Percentiles rank a stretch among this genome's conserved stretches.
Conservation (phyloP, 37 sponge, comb jelly and placozoan genomes). For the Halisarca cf. caerulea region DNA sequence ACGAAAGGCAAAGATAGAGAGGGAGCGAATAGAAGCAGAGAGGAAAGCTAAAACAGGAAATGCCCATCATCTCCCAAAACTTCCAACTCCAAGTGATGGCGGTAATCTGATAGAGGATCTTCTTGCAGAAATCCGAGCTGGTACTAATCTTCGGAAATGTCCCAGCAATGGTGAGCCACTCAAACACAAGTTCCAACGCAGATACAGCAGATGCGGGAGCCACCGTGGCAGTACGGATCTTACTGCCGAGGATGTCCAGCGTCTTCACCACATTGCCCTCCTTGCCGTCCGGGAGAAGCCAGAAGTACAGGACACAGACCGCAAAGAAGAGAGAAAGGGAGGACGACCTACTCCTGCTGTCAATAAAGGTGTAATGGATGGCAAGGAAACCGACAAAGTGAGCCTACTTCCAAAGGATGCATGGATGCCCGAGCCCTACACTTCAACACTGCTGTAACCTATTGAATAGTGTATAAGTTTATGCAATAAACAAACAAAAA, state of each 20-base stretch:
- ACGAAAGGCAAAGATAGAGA: conserved; percentile 53
- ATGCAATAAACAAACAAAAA: too few species aligned
- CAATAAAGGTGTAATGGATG: neutral
- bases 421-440: neutral
- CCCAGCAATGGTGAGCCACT: too few species aligned
- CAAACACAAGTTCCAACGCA: neutral
- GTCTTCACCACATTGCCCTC: neutral
- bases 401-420: neutral
- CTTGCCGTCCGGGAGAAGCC: neutral
- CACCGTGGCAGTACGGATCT: neutral
- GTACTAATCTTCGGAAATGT: conserved; percentile 43
- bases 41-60: conserved; percentile 8
- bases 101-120: conserved; percentile 63
- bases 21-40: conserved; percentile 45
- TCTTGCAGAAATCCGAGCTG: conserved; percentile 67
- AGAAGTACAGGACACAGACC: neutral
- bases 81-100: conserved; percentile 23
- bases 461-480: too few species aligned
- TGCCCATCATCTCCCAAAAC: neutral
- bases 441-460: too few species aligned
- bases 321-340: neutral
- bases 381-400: too few species aligned
- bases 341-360: neutral
- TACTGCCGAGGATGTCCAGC: neutral
- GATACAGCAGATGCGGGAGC: neutral